Percentiles rank a stretch among this genome's conserved stretches.
These are phyloP conservation scores for Hydrozoanthus gracilis DNA, from an alignment of 92 coral and sea anemone species.

Conservation along the genomic window DNA sequence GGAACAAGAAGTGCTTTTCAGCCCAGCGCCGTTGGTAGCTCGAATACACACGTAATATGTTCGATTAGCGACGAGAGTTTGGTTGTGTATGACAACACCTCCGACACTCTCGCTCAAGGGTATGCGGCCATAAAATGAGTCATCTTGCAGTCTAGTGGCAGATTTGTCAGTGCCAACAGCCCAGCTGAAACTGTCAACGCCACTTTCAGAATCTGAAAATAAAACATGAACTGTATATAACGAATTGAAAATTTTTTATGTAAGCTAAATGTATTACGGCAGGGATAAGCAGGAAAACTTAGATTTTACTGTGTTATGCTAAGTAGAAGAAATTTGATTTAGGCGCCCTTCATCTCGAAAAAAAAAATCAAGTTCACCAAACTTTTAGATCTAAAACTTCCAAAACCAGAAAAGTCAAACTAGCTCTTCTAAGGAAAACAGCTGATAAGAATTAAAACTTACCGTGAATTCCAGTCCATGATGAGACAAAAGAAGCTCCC, in stretches of 20 bases:
- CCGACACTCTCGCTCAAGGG: conserved; percentile 77
- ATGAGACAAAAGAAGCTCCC: conserved; percentile 76
- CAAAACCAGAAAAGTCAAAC: no score
- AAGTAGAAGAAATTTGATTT: background rate
- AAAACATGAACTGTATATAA: background rate
- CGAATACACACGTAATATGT: conserved; percentile 90
- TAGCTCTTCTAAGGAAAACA: no score
- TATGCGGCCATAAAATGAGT: conserved; percentile 63
- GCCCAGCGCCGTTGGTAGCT: conserved; percentile 95
- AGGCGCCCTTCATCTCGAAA: no score
- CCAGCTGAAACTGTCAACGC: conserved; percentile 80
- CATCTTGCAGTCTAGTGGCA: conserved; percentile 46
- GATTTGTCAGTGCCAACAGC: conserved; percentile 75
- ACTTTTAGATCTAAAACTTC: no score
- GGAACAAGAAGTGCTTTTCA: conserved; percentile 86
- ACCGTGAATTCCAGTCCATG: conserved; percentile 89
- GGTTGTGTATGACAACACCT: conserved; percentile 79
- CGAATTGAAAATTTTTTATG: background rate
- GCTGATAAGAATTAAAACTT: background rate
- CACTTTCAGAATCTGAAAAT: conserved; percentile 78
- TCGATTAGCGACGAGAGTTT: conserved; percentile 77
- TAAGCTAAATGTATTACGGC: background rate
- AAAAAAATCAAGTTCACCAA: no score
- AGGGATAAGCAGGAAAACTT: background rate
- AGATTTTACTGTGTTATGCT: no score